These are phyloP conservation scores for Octodon degus DNA, from an alignment of 2,113 vertebrate species.

Conservation along the genomic window DNA sequence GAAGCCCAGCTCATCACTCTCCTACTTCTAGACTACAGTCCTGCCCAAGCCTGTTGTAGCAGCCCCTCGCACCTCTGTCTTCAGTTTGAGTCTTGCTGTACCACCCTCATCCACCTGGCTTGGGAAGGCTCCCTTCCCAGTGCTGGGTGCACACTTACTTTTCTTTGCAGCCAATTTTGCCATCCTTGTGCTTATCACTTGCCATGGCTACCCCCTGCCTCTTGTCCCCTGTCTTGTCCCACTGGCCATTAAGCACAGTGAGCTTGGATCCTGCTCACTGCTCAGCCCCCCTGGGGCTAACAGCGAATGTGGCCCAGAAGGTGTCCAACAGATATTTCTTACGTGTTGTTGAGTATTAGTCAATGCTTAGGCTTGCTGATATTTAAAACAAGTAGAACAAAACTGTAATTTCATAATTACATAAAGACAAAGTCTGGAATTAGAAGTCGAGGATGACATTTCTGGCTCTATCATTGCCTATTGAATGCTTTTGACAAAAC, in stretches of 20 bases:
- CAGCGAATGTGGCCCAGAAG: neutral
- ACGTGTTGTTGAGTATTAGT: neutral
- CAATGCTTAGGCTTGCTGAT: constrained; percentile 3
- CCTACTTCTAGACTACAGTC: neutral
- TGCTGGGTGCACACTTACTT: neutral
- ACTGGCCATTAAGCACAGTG: neutral
- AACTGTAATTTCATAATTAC: constrained; percentile 13
- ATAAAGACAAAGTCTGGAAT: constrained; percentile 46
- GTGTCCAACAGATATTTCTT: neutral
- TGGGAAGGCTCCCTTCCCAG: neutral
- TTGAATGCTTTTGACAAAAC: constrained; percentile 51
- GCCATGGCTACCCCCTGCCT: neutral
- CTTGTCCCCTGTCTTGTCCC: neutral
- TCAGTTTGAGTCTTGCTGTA: neutral
- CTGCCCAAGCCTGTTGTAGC: neutral
- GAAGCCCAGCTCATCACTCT: neutral
- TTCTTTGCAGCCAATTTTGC: neutral
- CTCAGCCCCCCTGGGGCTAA: neutral
- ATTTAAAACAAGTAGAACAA: constrained; percentile 46
- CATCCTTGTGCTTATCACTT: too few species aligned
- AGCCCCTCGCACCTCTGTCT: neutral
- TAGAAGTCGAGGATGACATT: constrained; percentile 41
- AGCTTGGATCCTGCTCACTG: neutral
- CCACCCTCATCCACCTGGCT: neutral
- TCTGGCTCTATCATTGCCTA: constrained; percentile 22